Evolutionary conservation across 1,140 invertebrate genomes (phyloP).

Genomic region (Drosophila quadrilineata): DNA sequence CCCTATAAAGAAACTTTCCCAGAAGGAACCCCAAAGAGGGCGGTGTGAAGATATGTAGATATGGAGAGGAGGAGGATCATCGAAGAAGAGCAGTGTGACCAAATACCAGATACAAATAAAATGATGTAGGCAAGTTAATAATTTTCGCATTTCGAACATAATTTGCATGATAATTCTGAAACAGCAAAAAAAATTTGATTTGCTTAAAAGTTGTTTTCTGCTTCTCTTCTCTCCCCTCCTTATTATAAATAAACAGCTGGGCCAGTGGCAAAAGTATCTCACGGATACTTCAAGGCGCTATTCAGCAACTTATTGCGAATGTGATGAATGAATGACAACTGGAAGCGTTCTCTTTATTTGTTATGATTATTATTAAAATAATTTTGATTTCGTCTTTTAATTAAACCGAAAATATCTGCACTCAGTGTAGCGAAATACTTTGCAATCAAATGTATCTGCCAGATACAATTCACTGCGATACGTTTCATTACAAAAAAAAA

Average conservation of each 20-base stretch:
- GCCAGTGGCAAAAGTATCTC: slow-evolving; percentile 33
- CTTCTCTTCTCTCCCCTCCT: too few species aligned
- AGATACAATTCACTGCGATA: too few species aligned
- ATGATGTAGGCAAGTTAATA: slow-evolving; percentile 43
- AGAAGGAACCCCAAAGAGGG: too few species aligned
- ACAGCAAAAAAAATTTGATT: too few species aligned
- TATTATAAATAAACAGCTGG: slow-evolving; percentile 40
- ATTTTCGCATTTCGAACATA: slow-evolving; percentile 32
- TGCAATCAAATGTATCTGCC: too few species aligned
- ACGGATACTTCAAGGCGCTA: slow-evolving; percentile 28
- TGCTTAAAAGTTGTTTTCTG: too few species aligned
- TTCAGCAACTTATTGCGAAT: slow-evolving; percentile 4
- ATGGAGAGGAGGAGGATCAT: background rate
- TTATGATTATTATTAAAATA: too few species aligned
- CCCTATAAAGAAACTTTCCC: slow-evolving; percentile 19
- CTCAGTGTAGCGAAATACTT: too few species aligned
- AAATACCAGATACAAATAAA: slow-evolving; percentile 1
- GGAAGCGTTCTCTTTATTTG: slow-evolving; percentile 37
- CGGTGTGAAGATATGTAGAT: too few species aligned
- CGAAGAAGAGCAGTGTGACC: background rate
- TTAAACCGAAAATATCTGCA: slow-evolving; percentile 27
- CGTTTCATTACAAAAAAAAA: too few species aligned
- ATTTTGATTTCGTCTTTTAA: slow-evolving; percentile 12
- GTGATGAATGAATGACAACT: slow-evolving; percentile 75
- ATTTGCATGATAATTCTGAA: slow-evolving; percentile 53